phyloP scores from a whole-genome alignment of 2,113 vertebrate genomes.

The Pipra filicauda region DNA sequence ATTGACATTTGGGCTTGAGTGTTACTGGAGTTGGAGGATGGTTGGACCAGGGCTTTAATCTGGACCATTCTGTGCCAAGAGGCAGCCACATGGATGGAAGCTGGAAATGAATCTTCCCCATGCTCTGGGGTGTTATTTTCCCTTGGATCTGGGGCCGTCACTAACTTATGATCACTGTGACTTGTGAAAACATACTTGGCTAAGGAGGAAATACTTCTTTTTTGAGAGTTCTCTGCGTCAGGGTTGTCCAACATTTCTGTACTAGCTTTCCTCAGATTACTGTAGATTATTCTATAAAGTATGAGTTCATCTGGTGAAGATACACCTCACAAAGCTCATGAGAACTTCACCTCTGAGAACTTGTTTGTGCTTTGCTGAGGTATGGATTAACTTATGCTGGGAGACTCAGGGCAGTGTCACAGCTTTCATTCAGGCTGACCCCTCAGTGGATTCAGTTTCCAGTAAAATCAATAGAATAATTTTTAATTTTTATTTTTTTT shows the following conservation, averaged over 20 bases:
- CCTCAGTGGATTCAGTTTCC: not conserved
- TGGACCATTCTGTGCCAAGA: not conserved
- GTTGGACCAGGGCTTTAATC: not conserved
- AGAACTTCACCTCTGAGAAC: not conserved
- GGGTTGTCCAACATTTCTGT: not conserved
- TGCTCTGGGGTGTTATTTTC: not conserved
- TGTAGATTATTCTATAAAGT: not conserved
- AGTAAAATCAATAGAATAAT: not conserved
- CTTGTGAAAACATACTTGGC: not conserved
- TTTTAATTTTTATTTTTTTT: not conserved
- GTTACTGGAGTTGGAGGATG: not conserved
- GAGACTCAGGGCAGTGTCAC: not conserved
- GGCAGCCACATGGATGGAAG: not conserved
- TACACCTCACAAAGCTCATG: not conserved
- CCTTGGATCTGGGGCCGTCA: not conserved
- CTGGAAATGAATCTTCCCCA: not conserved
- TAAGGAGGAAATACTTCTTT: not conserved
- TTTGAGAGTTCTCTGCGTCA: not conserved
- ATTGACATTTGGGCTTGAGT: not conserved
- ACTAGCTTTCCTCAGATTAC: not conserved
- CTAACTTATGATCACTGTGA: not conserved
- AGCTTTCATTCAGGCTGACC: not conserved
- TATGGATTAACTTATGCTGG: accelerated
- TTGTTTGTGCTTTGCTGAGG: not conserved
- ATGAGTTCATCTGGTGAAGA: not conserved